Conservation (phyloP, 2,797 vertebrate species). For the Diplodus puntazzo region DNA sequence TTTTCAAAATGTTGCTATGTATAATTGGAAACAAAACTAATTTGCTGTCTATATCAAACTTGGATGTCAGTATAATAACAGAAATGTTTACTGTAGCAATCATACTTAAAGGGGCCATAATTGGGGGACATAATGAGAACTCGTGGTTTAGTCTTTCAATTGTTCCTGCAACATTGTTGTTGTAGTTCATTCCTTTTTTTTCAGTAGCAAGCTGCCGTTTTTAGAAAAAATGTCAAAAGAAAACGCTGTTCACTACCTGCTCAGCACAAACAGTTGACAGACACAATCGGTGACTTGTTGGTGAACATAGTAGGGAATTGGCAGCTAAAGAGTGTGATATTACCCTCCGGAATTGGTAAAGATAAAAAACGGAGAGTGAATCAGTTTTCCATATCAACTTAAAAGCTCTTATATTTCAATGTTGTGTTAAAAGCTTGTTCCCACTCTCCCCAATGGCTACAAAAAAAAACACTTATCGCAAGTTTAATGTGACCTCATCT, state of each 20-base stretch:
- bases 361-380: not conserved
- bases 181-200: not conserved
- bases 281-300: not conserved
- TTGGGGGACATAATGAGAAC: too few relatives aligned
- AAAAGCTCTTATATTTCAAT: not conserved
- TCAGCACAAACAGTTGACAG: not conserved
- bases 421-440: not conserved
- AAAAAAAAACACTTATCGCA: not conserved
- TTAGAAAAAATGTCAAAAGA: not conserved
- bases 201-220: not conserved
- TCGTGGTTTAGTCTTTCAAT: too few relatives aligned
- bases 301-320: not conserved
- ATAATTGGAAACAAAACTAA: not conserved
- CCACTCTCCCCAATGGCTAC: not conserved
- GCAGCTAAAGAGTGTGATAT: not conserved
- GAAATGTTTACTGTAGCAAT: not conserved
- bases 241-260: not conserved
- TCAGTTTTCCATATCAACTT: not conserved
- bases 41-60: not conserved
- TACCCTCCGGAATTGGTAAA: not conserved
- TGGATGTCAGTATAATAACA: not conserved
- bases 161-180: too few relatives aligned
- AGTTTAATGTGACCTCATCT: slow-evolving; percentile 5
- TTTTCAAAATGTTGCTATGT: not conserved
- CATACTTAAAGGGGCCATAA: too few relatives aligned